phyloP scores from a whole-genome alignment of 2,888 invertebrate species.

The Idaea aversata region DNA sequence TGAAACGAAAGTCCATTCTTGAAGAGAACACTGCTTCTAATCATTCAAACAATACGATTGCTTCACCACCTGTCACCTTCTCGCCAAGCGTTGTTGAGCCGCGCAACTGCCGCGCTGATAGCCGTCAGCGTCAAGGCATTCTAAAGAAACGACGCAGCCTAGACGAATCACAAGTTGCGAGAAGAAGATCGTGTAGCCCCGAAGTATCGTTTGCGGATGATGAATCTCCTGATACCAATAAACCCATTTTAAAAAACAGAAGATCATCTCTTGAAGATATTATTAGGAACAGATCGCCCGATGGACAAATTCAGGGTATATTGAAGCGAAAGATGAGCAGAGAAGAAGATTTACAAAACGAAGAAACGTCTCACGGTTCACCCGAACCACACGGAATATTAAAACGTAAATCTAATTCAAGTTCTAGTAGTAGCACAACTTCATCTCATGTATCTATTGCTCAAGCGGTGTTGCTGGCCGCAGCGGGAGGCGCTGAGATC shows the following conservation, averaged over 20 bases:
- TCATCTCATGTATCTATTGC: constrained; percentile 85
- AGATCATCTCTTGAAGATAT: constrained; percentile 86
- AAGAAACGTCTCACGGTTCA: constrained; percentile 82
- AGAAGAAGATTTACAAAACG: constrained; percentile 82
- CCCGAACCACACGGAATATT: constrained; percentile 89
- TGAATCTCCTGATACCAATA: constrained; percentile 78
- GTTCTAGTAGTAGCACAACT: constrained; percentile 82
- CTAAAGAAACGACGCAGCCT: constrained; percentile 91
- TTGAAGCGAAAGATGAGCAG: constrained; percentile 85
- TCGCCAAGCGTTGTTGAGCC: constrained; percentile 87
- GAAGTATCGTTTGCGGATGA: constrained; percentile 83
- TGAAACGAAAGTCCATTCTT: constrained; percentile 84
- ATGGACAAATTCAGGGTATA: constrained; percentile 83
- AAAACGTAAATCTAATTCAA: constrained; percentile 88
- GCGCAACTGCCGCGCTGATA: constrained; percentile 76
- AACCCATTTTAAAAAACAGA: constrained; percentile 84
- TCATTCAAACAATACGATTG: constrained; percentile 74
- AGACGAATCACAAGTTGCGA: constrained; percentile 87
- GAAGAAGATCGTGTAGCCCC: constrained; percentile 85
- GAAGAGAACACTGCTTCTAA: constrained; percentile 75
- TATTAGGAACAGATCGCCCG: constrained; percentile 82
- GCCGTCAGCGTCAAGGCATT: constrained; percentile 86
- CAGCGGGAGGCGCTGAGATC: constrained; percentile 81
- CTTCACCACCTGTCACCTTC: constrained; percentile 88
- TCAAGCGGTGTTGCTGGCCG: constrained; percentile 83